These are phyloP conservation scores for Hirundo rustica DNA, from an alignment of 2,797 vertebrate species.

Conservation along the genomic window DNA sequence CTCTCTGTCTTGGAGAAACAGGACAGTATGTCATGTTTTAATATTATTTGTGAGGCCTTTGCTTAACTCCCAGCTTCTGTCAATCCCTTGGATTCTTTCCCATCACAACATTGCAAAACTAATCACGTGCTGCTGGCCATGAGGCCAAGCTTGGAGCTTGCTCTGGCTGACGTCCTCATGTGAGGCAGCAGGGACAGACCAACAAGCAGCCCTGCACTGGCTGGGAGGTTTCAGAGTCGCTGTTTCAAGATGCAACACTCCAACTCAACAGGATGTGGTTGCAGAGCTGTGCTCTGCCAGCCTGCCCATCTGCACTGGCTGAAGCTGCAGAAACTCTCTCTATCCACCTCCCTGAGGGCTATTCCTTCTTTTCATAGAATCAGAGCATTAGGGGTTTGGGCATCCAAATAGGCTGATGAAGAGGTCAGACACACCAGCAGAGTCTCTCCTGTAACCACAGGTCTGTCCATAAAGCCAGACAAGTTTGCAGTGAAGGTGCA, in stretches of 20 bases:
- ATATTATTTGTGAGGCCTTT: not conserved
- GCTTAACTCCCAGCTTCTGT: not conserved
- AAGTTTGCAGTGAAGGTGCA: not conserved
- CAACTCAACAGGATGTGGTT: not conserved
- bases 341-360: not conserved
- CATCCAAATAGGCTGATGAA: not conserved
- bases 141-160: not conserved
- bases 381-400: not conserved
- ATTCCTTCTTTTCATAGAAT: not conserved
- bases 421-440: not conserved
- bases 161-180: not conserved
- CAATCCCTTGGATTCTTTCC: not conserved
- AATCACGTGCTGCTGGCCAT: not conserved
- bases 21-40: not conserved
- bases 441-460: not conserved
- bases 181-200: not conserved
- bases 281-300: not conserved
- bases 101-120: not conserved
- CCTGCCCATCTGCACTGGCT: not conserved
- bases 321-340: not conserved
- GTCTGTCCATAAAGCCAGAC: not conserved
- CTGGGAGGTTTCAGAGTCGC: not conserved
- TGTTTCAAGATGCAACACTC: not conserved
- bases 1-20: not conserved
- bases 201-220: not conserved